Base-by-base conservation (phyloP, 1,140 invertebrate genomes). In the Venturia canescens region DNA sequence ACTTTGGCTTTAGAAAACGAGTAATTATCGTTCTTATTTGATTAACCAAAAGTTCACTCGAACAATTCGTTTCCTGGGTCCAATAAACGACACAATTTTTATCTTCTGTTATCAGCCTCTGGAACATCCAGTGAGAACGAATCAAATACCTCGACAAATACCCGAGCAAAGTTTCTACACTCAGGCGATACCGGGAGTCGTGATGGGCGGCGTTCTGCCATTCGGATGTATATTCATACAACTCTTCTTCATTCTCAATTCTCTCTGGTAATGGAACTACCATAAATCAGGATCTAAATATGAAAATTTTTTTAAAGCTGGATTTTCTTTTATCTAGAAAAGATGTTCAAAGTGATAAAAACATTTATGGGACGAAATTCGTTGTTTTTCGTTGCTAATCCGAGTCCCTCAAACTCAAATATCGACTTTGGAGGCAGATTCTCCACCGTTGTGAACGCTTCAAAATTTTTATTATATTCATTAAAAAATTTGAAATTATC, bases 221-320 rank as follows among this genome's bases (percentile, higher is more conserved):
- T 99, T 99, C 92, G 99, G 98, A 57, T 99, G 99, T 90, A 99
- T 99, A 90, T 99, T 99, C 90, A 99, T 99, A 85, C 99, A 99
- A 89, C 94, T 99, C 18, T 99, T 99, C 93, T 99, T 99, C 90
- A 99, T 99, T 83, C 93, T 99, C 18, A 99, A 99, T 92, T 99
- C 98, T 34, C 96, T 99, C 69, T 99, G 99, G 99, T 98, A 86
- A 83, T 80, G 60, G 44, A 63, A 60, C n/a, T 80, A 38, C 16
- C 38, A 67, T 63, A 13, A 60, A 53, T 9, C 48, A 72, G 15
- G 27, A n/a, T n/a, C n/a, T n/a, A n/a, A n/a, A n/a, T n/a, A n/a
- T n/a, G n/a, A n/a, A n/a, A n/a, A n/a, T n/a, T n/a, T n/a, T n/a
- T n/a, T n/a, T n/a, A n/a, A n/a, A n/a, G n/a, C n/a, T n/a, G n/a